Base-by-base conservation (phyloP, 30 jellyfish, hydroid and myxozoan genomes). In the Haliclystus octoradiatus region DNA sequence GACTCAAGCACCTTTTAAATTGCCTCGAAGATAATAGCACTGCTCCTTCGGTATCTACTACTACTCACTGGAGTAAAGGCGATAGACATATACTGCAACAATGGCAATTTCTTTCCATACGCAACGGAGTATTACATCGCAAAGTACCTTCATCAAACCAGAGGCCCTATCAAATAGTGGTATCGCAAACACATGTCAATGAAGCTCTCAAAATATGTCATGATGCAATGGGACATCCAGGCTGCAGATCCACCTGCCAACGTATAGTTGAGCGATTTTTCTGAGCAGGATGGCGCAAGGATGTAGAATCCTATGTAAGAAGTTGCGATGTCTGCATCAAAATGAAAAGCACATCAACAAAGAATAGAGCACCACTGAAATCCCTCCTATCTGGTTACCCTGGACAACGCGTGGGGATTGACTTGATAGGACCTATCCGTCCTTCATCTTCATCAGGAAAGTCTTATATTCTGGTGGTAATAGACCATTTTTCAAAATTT, bases 201-300 rank as follows among this genome's bases (percentile, higher is more conserved):
- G n/a, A n/a, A n/a, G n/a, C n/a, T n/a, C n/a, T n/a, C n/a, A n/a
- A n/a, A n/a, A n/a, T n/a, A n/a, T n/a, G n/a, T n/a, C n/a, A n/a
- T n/a, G n/a, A n/a, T n/a, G n/a, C n/a, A n/a, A n/a, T n/a, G 12
- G 76, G 89, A n/a, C 89, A 78, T 69, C 34, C 70, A 28, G 92
- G 83, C 15, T 22, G 69, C 28, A 63, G 29, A 3, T 30, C 52
- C 5, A 61, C 83, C 35, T 7, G 69, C 60, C 25, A n/a, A 2
- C 46, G 83, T 1, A 74, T 80, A 1, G 60, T 32, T n/a, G 50
- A n/a, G 3, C 52, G 72, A n/a, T n/a, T 78, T 62, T 69, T 34
- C 51, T 69, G 92, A 83, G 78, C 92, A 22, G n/a, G n/a, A n/a
- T n/a, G n/a, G n/a, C n/a, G n/a, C n/a, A 15, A 23, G 3, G 57